These are phyloP conservation scores for Merops nubicus DNA, from an alignment of 2,113 vertebrate genomes.

Conservation along the genomic window DNA sequence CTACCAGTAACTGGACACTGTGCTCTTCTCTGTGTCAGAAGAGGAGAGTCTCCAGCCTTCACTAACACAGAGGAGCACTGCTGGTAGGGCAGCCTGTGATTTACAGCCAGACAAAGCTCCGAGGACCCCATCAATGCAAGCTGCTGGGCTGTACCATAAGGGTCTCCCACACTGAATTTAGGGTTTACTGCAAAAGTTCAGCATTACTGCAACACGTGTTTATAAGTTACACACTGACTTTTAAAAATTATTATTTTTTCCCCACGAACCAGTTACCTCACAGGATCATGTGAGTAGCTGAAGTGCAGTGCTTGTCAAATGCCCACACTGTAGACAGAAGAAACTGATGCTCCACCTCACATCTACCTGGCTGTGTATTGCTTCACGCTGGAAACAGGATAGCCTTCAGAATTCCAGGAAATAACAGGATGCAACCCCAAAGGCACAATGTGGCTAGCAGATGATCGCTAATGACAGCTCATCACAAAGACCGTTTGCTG, in stretches of 20 bases:
- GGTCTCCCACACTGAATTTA: fast-evolving
- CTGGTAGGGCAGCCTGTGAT: neutral
- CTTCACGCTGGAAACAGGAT: fast-evolving
- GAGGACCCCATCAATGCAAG: fast-evolving
- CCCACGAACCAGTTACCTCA: neutral
- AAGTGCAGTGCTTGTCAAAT: neutral
- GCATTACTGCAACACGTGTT: neutral
- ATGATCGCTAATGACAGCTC: neutral
- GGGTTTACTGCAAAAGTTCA: neutral
- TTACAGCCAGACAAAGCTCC: neutral
- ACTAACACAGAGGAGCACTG: fast-evolving
- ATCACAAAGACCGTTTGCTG: neutral
- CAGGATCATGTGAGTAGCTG: neutral
- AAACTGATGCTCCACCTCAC: neutral
- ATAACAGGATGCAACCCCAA: neutral
- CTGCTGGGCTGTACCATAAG: neutral
- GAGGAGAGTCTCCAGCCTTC: neutral
- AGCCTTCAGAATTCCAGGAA: neutral
- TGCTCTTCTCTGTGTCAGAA: neutral
- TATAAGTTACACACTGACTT: neutral
- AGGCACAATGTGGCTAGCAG: neutral
- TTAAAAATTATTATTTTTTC: neutral
- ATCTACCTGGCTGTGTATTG: neutral
- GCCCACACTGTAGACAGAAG: neutral
- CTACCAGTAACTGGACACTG: neutral